A percentile compares a stretch with the other conserved stretches of the same genome.
Conservation (phyloP, 2,113 vertebrate genomes). For the Lophura nycthemera region DNA sequence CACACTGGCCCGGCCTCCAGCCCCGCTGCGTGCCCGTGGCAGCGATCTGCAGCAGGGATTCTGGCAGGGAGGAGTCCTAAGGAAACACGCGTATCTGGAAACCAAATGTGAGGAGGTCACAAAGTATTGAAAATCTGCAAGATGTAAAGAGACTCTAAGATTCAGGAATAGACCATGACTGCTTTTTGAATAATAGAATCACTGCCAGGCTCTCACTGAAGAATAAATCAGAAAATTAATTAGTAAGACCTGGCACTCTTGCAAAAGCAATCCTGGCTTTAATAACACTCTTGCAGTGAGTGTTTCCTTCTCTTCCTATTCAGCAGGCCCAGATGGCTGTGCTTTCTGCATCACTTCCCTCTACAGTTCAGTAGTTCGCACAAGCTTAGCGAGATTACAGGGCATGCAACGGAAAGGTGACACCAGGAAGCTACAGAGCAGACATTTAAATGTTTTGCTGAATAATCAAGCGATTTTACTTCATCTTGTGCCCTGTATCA, state of each 20-base stretch:
- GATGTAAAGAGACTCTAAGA: not conserved
- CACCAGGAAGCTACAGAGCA: conserved; percentile 1
- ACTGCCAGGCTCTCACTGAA: conserved; percentile 22
- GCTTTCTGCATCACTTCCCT: conserved; percentile 33
- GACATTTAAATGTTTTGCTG: conserved; percentile 30
- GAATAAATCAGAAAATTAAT: conserved; percentile 52
- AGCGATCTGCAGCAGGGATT: not conserved
- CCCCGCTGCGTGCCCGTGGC: too few relatives aligned
- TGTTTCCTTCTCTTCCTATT: conserved; percentile 27
- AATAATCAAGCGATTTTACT: conserved; percentile 54
- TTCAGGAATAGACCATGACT: not conserved
- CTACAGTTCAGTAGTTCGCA: conserved; percentile 11
- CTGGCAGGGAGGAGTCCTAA: not conserved
- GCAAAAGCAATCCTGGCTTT: conserved; percentile 7
- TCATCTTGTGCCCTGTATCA: conserved; percentile 13
- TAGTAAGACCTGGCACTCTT: conserved; percentile 36
- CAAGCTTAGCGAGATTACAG: not conserved
- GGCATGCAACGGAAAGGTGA: not conserved
- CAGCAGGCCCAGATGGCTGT: not conserved
- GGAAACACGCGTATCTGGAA: not conserved
- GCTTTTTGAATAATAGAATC: not conserved
- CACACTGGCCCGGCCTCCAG: not conserved
- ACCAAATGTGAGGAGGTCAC: not conserved
- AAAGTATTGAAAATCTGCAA: not conserved
- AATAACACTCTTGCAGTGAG: not conserved